These are phyloP conservation scores for Semnornis frantzii DNA, from an alignment of 2,113 vertebrate species.

Conservation along the genomic window DNA sequence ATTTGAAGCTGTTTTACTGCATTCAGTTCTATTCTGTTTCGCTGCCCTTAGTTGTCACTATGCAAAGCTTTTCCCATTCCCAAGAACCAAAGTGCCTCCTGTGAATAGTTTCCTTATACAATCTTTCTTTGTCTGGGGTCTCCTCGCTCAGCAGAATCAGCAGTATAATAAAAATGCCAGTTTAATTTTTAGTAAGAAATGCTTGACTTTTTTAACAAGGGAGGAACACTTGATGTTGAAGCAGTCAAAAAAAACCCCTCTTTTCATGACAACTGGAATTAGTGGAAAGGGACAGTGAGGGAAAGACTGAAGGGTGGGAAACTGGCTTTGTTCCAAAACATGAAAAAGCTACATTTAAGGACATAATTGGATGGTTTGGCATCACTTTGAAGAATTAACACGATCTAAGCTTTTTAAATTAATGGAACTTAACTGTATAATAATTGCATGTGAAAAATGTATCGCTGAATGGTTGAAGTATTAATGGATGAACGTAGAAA, in stretches of 20 bases:
- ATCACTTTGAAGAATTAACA: conserved; percentile 61
- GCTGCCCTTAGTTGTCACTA: conserved; percentile 58
- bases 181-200: conserved; percentile 71
- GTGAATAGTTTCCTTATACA: conserved; percentile 71
- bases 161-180: conserved; percentile 69
- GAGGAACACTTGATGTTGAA: conserved; percentile 59
- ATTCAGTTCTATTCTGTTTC: conserved; percentile 53
- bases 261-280: conserved; percentile 67
- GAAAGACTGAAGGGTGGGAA: conserved; percentile 62
- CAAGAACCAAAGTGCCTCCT: conserved; percentile 55
- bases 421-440: conserved; percentile 50
- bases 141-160: conserved; percentile 67
- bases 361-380: conserved; percentile 60
- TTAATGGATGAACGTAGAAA: conserved; percentile 47
- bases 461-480: conserved; percentile 42
- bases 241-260: conserved; percentile 57
- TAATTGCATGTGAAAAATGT: conserved; percentile 33
- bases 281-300: conserved; percentile 53
- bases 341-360: conserved; percentile 49
- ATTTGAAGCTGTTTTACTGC: not conserved
- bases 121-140: conserved; percentile 69
- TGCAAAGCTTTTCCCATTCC: conserved; percentile 71
- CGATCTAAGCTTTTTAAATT: conserved; percentile 52
- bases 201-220: conserved; percentile 67
- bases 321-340: conserved; percentile 54